Evolutionary conservation across 2,888 invertebrate species (phyloP), one percentile per base, ranked within the genome.

Genomic region (Biston betularia): DNA sequence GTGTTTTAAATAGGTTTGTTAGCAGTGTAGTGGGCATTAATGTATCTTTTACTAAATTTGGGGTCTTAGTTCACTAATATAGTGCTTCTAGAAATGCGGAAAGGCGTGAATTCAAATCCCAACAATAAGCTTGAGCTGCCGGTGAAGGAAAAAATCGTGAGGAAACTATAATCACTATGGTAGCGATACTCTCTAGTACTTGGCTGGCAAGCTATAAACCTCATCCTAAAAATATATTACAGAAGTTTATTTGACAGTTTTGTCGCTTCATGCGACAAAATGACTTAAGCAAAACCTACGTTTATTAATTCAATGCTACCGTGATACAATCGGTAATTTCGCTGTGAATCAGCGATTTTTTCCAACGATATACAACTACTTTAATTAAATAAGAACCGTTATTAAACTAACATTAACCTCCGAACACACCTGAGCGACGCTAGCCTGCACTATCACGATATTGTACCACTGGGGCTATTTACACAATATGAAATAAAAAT

Each of bases 291-390:
- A 62, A 61, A 57, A 40, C 42, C 35, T 63, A 12, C 35, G 24
- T 63, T 46, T 63, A 61, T 64, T 55, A 63, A 65, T 64, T 69
- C 68, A 70, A 66, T 70, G 62, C 45, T 58, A 49, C n/a, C 14
- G 48, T 70, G 75, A 77, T 75, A 75, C 38, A 38, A 77, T 75
- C 77, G 66, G 70, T 61, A 73, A 75, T 74, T 74, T 69, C 49
- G 66, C 63, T 70, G 56, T 77, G 75, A 77, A 60, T 75, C 77
- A 74, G 75, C 75, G 69, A 70, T 73, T 71, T 73, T 38, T 71
- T 71, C 34, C 44, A 40, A 53, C 68, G 72, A 72, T 71, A 65
- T 54, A 59, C 54, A 62, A 59, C 40, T 42, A 54, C 38, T 73
- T 72, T 70, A 74, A 74, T 74, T 70, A 73, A 73, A 75, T 75